Conservation (phyloP, 2,888 invertebrate species). For the Drosophila quinaria region DNA sequence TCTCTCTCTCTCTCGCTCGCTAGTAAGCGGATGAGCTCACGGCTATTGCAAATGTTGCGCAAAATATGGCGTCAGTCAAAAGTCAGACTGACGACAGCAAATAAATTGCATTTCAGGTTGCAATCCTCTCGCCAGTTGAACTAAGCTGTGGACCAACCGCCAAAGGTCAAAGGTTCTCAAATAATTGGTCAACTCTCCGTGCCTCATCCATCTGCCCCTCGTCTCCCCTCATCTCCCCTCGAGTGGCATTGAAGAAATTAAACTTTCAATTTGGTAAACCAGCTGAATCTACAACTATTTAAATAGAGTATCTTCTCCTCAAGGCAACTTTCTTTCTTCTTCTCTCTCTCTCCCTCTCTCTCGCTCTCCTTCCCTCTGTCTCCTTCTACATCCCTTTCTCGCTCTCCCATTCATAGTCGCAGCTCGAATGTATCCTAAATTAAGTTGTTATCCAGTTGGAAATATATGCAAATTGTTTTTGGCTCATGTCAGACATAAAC, state of each 20-base stretch:
- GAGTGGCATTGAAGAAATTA: constrained; percentile 32
- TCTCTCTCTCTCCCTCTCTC: neutral
- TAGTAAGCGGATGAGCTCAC: constrained; percentile 21
- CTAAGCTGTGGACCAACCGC: constrained; percentile 22
- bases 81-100: constrained; percentile 83
- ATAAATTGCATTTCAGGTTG: constrained; percentile 81
- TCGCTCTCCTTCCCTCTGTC: neutral
- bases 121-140: neutral
- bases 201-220: neutral
- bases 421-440: constrained; percentile 60
- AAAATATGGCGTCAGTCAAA: constrained; percentile 84
- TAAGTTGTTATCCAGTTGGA: constrained; percentile 83
- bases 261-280: constrained; percentile 24
- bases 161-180: constrained; percentile 48
- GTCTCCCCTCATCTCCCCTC: neutral
- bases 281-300: constrained; percentile 3
- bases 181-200: constrained; percentile 42
- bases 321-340: constrained; percentile 5
- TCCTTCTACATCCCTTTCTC: neutral
- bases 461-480: constrained; percentile 84
- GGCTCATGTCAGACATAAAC: constrained; percentile 84
- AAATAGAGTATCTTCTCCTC: neutral
- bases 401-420: neutral
- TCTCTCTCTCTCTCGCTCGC: neutral
- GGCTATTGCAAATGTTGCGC: constrained; percentile 77